Percentiles rank a stretch among this genome's conserved stretches.
Evolutionary conservation across 1,140 invertebrate species (phyloP).

Genomic region (Leguminivora glycinivorella): DNA sequence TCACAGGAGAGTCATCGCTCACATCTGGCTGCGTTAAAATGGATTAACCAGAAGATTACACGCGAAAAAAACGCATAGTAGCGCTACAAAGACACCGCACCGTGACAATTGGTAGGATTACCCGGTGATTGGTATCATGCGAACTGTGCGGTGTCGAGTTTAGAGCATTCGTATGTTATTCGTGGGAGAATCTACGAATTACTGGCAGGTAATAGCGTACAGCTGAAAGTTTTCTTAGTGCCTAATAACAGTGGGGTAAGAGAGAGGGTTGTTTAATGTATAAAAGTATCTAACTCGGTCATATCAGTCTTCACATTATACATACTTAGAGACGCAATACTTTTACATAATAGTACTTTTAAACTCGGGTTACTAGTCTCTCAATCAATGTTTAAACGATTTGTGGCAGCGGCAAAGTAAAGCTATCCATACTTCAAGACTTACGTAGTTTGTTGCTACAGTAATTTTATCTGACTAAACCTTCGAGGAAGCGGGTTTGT

Average conservation of each 20-base stretch:
- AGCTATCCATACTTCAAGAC: not conserved
- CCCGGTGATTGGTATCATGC: conserved; percentile 32
- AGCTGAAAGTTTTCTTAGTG: not conserved
- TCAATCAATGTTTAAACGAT: too few species aligned
- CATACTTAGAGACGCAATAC: too few species aligned
- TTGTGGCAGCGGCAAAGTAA: too few species aligned
- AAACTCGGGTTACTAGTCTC: too few species aligned
- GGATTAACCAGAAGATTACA: conserved; percentile 75
- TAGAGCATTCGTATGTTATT: conserved; percentile 30
- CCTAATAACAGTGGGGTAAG: not conserved
- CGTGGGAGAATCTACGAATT: conserved; percentile 18
- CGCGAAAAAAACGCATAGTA: conserved; percentile 54
- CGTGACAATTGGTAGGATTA: conserved; percentile 74
- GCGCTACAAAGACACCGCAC: conserved; percentile 67
- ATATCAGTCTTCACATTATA: not conserved
- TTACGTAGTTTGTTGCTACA: not conserved
- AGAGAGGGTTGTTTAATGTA: not conserved
- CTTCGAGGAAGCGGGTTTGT: conserved; percentile 29
- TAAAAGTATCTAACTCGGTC: not conserved
- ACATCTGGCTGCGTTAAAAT: conserved; percentile 76
- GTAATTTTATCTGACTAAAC: conserved; percentile 7
- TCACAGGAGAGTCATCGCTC: conserved; percentile 44
- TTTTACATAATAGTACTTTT: too few species aligned
- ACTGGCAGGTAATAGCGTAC: not conserved
- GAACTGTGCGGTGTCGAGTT: conserved; percentile 36